Evolutionary conservation across 2,888 invertebrate genomes (phyloP).

Genomic region (Salticus scenicus): DNA sequence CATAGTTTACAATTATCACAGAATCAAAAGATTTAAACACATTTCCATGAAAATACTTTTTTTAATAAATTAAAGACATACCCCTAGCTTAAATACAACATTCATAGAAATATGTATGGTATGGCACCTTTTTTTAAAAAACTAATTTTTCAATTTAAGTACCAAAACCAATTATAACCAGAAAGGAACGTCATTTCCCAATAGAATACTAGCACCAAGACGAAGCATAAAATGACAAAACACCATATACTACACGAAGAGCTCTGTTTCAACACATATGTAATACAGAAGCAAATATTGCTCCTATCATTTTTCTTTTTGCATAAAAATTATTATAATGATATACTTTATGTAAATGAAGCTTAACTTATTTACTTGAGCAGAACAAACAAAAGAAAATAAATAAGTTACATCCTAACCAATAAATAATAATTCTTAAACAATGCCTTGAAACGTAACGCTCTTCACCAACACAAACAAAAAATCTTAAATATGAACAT

Average conservation of each 20-base stretch:
- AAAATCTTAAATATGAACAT: conserved; percentile 36
- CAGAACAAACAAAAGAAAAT: too few species aligned
- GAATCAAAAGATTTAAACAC: too few species aligned
- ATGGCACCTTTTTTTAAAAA: conserved; percentile 46
- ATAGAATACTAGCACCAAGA: conserved; percentile 47
- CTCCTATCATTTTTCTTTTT: too few species aligned
- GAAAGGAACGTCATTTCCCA: conserved; percentile 21
- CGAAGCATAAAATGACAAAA: conserved; percentile 12
- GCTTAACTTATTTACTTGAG: too few species aligned
- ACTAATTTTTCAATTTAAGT: conserved; percentile 28
- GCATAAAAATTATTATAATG: too few species aligned
- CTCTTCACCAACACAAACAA: conserved; percentile 21
- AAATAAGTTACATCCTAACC: too few species aligned
- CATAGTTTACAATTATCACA: too few species aligned
- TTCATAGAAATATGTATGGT: conserved; percentile 18
- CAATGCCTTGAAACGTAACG: too few species aligned
- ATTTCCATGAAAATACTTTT: too few species aligned
- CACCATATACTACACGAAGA: conserved; percentile 22
- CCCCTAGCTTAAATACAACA: neutral
- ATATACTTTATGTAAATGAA: too few species aligned
- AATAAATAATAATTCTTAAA: too few species aligned
- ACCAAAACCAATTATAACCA: conserved; percentile 61
- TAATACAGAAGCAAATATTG: too few species aligned
- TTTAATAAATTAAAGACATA: neutral
- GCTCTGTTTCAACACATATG: neutral